phyloP scores from a whole-genome alignment of 1,140 invertebrate species.

The Pseudomyrmex concolor region DNA sequence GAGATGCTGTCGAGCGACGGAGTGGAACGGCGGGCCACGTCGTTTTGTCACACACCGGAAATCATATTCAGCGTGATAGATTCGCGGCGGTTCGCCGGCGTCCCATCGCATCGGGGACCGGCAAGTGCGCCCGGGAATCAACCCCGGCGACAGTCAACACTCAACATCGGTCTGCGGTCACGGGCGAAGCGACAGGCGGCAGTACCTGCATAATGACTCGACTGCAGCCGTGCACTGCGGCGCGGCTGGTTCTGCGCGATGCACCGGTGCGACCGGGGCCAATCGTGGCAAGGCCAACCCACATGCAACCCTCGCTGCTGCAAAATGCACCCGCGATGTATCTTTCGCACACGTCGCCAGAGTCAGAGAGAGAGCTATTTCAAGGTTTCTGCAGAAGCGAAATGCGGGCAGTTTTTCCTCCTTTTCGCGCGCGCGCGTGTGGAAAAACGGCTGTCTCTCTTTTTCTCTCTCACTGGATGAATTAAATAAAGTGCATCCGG shows the following conservation, averaged over 20 bases:
- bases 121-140: constrained; percentile 53
- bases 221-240: constrained; percentile 77
- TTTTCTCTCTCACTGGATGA: not conserved
- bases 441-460: too few relatives aligned
- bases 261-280: constrained; percentile 45
- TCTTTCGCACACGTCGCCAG: constrained; percentile 30
- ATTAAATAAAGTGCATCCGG: too few relatives aligned
- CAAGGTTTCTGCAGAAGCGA: not conserved
- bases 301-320: constrained; percentile 4
- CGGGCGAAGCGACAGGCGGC: constrained; percentile 73
- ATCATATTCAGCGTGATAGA: constrained; percentile 64
- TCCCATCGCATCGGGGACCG: constrained; percentile 18
- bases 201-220: constrained; percentile 80
- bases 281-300: constrained; percentile 47
- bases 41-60: constrained; percentile 50
- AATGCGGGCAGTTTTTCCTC: not conserved
- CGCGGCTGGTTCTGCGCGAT: constrained; percentile 69
- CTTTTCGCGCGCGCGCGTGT: not conserved
- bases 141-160: constrained; percentile 65
- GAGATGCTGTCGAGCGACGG: not conserved
- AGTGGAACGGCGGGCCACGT: not conserved
- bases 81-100: constrained; percentile 56
- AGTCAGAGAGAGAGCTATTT: not conserved
- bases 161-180: constrained; percentile 73
- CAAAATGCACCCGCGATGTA: constrained; percentile 39